phyloP scores from a whole-genome alignment of 2,113 vertebrate genomes.

The Capreolus pygargus region DNA sequence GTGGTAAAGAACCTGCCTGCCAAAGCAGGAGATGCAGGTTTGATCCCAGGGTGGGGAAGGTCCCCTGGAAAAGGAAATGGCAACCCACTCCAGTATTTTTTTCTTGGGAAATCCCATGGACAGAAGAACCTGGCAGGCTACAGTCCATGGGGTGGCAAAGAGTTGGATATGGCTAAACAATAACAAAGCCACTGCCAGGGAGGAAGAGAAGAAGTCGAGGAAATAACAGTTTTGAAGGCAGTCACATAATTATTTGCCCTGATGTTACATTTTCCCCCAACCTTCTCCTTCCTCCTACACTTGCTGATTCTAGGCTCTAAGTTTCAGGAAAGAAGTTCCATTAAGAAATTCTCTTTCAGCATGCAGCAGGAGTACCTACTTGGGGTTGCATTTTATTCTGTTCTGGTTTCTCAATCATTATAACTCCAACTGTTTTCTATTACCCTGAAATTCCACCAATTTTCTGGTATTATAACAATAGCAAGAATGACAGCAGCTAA shows the following conservation, averaged over 20 bases:
- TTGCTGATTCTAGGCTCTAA: background rate
- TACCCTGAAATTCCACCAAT: conserved; percentile 1
- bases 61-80: background rate
- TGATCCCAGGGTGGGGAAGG: background rate
- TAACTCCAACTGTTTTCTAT: conserved; percentile 1
- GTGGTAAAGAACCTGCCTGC: background rate
- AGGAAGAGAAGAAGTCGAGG: background rate
- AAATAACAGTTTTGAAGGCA: background rate
- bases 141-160: background rate
- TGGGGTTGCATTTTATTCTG: background rate
- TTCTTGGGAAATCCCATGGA: background rate
- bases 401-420: background rate
- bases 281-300: background rate
- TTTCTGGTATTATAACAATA: background rate
- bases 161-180: background rate
- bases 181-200: background rate
- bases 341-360: background rate
- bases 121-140: background rate
- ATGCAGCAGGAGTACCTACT: background rate
- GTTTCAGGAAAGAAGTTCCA: background rate
- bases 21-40: background rate
- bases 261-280: background rate
- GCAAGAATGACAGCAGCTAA: conserved; percentile 20
- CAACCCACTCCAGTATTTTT: background rate
- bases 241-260: background rate